phyloP scores from a whole-genome alignment of 2,113 vertebrate genomes.

The Glareola pratincola region DNA sequence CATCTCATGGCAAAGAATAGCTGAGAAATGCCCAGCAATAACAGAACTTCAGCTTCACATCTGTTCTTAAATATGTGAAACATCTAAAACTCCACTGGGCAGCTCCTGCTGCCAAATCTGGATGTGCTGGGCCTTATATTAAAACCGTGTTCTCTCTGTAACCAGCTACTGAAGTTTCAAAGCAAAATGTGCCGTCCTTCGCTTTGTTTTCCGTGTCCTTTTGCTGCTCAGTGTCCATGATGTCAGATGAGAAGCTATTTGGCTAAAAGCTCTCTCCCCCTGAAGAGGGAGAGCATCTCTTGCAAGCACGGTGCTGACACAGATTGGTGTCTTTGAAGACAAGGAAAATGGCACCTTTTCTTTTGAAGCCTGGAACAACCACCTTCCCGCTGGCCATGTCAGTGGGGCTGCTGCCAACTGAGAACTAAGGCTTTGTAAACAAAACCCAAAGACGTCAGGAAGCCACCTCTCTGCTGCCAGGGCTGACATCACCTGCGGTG shows the following conservation, averaged over 20 bases:
- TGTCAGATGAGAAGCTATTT: not conserved
- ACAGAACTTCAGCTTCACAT: not conserved
- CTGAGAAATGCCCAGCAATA: not conserved
- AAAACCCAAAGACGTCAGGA: not conserved
- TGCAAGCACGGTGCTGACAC: not conserved
- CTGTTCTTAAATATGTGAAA: not conserved
- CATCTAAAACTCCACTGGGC: not conserved
- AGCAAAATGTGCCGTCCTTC: not conserved
- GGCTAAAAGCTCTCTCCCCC: not conserved
- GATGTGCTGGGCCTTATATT: not conserved
- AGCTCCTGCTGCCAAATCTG: not conserved
- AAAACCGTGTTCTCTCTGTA: not conserved
- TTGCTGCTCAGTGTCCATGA: not conserved
- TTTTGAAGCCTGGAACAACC: not conserved
- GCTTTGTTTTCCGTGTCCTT: not conserved
- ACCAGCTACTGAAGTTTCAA: not conserved
- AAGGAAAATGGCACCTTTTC: not conserved
- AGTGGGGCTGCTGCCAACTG: fast-evolving
- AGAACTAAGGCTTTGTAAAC: not conserved
- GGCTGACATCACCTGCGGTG: fast-evolving
- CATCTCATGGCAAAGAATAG: not conserved
- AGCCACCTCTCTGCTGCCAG: not conserved
- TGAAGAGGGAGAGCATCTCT: not conserved
- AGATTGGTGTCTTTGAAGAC: not conserved
- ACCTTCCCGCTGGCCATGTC: not conserved